phyloP scores from a whole-genome alignment of 2,113 vertebrate genomes.

The Gopherus flavomarginatus region DNA sequence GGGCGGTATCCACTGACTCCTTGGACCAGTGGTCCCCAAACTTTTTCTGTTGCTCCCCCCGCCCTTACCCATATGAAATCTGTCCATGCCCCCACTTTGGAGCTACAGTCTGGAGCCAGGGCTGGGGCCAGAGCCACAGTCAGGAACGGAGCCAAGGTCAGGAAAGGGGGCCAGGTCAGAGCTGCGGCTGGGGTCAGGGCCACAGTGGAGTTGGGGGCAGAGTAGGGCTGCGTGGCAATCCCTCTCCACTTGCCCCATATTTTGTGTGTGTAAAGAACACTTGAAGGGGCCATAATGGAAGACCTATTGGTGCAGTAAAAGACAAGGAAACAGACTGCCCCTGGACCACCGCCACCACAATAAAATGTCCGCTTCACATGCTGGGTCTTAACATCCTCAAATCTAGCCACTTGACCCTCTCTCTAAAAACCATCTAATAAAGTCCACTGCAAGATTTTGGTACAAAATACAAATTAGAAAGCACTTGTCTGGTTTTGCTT shows the following conservation, averaged over 20 bases:
- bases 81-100: too few species aligned
- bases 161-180: too few species aligned
- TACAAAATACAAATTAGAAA: not conserved
- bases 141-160: too few species aligned
- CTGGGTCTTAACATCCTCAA: not conserved
- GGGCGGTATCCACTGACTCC: too few species aligned
- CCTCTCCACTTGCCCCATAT: not conserved
- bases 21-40: too few species aligned
- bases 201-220: too few species aligned
- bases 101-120: too few species aligned
- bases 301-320: slow-evolving; percentile 1
- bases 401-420: not conserved
- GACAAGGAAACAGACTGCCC: not conserved
- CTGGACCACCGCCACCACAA: not conserved
- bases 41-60: too few species aligned
- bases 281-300: not conserved
- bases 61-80: too few species aligned
- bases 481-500: slow-evolving; percentile 10
- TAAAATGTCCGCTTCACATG: slow-evolving; percentile 27
- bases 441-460: not conserved
- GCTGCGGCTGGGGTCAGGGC: too few species aligned
- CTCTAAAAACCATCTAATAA: not conserved
- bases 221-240: too few species aligned
- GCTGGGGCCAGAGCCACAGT: too few species aligned
- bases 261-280: not conserved